Base-by-base conservation (phyloP, 2,113 vertebrate genomes). In the Casuarius casuarius region DNA sequence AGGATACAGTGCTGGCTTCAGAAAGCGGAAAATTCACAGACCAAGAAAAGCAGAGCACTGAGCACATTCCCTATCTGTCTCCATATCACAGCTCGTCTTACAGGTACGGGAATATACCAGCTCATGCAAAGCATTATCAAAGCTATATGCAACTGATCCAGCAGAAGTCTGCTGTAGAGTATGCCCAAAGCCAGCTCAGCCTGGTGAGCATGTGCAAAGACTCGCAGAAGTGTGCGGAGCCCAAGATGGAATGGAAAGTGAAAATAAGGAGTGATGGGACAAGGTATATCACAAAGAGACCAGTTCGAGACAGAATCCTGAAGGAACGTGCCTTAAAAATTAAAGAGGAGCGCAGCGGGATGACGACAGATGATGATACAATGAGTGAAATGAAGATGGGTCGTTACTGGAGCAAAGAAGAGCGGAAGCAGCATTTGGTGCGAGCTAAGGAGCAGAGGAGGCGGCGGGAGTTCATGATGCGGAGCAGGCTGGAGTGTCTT, bases 351-450 rank as follows among this genome's bases (percentile, higher is more conserved):
- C 98, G 99, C 44, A 99, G 99, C 17, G 99, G 99, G 13, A 99
- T 99, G 99, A 99, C 99, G 0, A 99, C 99, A 1, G 99, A 99
- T 7, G 99, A 99, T 8, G 99, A 99, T 78, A 98, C 99, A 0
- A 98, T 99, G 98, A 99, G 99, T 28, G 99, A 99, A 97, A 99
- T 99, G 99, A 99, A 99, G 97, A 99, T 99, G 98, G 99, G 99
- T 65, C 98, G 98, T 73, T 99, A 99, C 97, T 99, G 99, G 99
- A 99, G 99, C 98, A 99, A 99, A 93, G 99, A 99, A 96, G 99
- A 99, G 89, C 91, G 99, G 25, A 99, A 99, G 97, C 99, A 99
- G 83, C 99, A 99, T 88, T 96, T 99, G 95, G 98, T 99, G 48
- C 95, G 99, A 13, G 99, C 99, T 46, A 99, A 99, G 75, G 99